Percentiles rank a stretch among this genome's conserved stretches.
Conservation (phyloP, 2,113 vertebrate species). For the Cathartes aura region DNA sequence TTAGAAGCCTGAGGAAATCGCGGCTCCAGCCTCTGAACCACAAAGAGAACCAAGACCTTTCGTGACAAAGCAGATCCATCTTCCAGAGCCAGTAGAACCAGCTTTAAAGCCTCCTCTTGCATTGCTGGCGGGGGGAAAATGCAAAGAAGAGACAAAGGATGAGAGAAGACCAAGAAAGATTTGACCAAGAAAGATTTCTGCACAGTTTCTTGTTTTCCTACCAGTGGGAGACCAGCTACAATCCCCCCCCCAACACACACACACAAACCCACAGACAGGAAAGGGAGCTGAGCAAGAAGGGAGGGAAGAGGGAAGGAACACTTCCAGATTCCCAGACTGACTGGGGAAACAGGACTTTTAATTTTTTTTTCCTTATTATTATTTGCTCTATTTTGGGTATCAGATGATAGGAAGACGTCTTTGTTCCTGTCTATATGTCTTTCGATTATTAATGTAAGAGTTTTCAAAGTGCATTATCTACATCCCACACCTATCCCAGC, state of each 20-base stretch:
- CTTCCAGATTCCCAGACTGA: background rate
- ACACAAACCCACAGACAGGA: background rate
- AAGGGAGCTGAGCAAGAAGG: background rate
- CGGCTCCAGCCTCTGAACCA: slow-evolving; percentile 95
- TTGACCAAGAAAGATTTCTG: background rate
- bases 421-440: background rate
- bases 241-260: background rate
- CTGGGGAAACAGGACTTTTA: background rate
- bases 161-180: background rate
- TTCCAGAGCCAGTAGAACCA: slow-evolving; percentile 94
- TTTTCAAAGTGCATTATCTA: background rate
- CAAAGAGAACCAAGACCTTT: slow-evolving; percentile 97
- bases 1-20: slow-evolving; percentile 98
- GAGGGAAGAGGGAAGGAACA: background rate
- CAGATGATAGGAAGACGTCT: background rate
- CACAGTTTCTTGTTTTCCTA: background rate
- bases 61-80: slow-evolving; percentile 95
- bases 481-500: background rate
- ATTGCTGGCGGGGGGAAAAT: slow-evolving; percentile 80
- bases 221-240: background rate
- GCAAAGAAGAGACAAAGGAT: background rate
- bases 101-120: slow-evolving; percentile 97
- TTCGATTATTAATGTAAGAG: accelerated
- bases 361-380: background rate
- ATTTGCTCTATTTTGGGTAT: background rate